Conservation (phyloP, 1,140 invertebrate species). For the Lethocerus indicus region DNA sequence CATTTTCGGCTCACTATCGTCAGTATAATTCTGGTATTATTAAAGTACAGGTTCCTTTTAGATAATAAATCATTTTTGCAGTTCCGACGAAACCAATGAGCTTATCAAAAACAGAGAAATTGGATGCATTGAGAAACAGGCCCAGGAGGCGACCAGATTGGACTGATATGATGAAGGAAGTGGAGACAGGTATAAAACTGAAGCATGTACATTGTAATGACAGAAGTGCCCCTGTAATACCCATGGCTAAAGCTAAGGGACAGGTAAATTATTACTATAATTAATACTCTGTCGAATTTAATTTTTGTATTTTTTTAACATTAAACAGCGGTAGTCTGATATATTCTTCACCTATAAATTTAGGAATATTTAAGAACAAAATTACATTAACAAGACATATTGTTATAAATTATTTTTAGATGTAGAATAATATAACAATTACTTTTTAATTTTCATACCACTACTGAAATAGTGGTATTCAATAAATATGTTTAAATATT, state of each 20-base stretch:
- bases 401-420: no score
- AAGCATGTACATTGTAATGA: slow-evolving; percentile 72
- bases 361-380: no score
- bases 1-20: background rate
- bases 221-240: slow-evolving; percentile 39
- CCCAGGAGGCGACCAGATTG: slow-evolving; percentile 69
- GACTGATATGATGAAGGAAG: slow-evolving; percentile 78
- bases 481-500: no score
- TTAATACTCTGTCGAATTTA: background rate
- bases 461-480: no score
- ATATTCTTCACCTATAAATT: no score
- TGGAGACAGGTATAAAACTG: slow-evolving; percentile 57
- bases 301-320: slow-evolving; percentile 1
- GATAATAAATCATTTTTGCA: background rate
- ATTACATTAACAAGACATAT: no score
- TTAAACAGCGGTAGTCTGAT: no score
- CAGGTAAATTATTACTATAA: slow-evolving; percentile 25
- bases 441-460: no score
- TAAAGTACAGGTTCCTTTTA: background rate
- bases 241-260: slow-evolving; percentile 33
- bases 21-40: background rate
- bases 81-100: slow-evolving; percentile 14
- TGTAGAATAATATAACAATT: no score
- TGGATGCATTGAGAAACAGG: slow-evolving; percentile 47
- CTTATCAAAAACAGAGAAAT: slow-evolving; percentile 18